Conservation (phyloP, 2,113 vertebrate genomes). For the Apaloderma vittatum region DNA sequence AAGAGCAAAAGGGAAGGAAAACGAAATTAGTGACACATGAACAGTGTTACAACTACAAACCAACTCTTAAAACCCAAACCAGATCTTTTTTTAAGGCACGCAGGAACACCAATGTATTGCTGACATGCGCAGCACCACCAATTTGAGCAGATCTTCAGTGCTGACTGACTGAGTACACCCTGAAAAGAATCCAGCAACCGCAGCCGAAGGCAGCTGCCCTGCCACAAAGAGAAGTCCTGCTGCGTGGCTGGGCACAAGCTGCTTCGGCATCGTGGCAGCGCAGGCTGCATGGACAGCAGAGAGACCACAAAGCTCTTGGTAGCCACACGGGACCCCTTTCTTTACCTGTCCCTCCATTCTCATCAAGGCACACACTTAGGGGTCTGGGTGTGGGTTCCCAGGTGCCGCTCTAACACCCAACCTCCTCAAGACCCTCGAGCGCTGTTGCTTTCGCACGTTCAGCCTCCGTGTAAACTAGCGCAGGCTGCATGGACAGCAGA, state of each 20-base stretch:
- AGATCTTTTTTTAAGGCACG: rapidly evolving
- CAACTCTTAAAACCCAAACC: not conserved
- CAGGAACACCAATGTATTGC: rapidly evolving
- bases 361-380: not conserved
- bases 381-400: not conserved
- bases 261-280: rapidly evolving
- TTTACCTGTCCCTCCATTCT: not conserved
- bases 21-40: slow-evolving; percentile 46
- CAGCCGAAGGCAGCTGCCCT: rapidly evolving
- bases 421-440: not conserved
- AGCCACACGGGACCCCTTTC: rapidly evolving
- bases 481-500: not conserved
- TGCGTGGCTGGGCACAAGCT: not conserved
- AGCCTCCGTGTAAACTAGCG: too few relatives aligned
- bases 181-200: not conserved
- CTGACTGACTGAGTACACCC: rapidly evolving
- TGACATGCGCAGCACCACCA: not conserved
- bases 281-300: not conserved
- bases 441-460: rapidly evolving
- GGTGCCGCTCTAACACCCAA: not conserved
- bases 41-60: not conserved
- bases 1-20: slow-evolving; percentile 65
- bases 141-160: not conserved
- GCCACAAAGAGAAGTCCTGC: not conserved
- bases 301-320: not conserved